phyloP scores from a whole-genome alignment of 2,888 invertebrate species.

The Thelaira solivaga region DNA sequence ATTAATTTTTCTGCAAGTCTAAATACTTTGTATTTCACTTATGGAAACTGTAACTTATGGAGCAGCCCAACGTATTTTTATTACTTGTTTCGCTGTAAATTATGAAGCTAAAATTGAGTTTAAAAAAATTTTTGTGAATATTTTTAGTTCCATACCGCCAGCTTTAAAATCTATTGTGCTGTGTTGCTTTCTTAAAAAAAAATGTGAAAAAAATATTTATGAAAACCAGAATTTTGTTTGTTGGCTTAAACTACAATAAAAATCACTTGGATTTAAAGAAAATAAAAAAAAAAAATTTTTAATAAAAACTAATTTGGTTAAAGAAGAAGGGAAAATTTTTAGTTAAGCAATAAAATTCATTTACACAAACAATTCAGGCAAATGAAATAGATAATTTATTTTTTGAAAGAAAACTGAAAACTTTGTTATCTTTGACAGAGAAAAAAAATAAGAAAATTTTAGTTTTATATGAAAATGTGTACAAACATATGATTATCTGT shows the following conservation, averaged over 20 bases:
- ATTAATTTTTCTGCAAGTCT: no score
- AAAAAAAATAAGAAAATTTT: neutral
- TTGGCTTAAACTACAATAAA: slow-evolving; percentile 25
- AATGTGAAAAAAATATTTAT: no score
- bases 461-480: neutral
- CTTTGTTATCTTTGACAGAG: slow-evolving; percentile 43
- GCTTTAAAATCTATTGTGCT: no score
- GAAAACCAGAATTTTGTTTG: neutral
- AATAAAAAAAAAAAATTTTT: neutral
- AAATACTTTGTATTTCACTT: no score
- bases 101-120: no score
- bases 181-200: no score
- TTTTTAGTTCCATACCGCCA: no score
- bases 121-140: no score
- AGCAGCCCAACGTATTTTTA: no score
- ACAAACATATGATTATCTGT: neutral
- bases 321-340: neutral
- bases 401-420: slow-evolving; percentile 12
- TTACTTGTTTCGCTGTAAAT: no score
- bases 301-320: slow-evolving; percentile 48
- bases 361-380: neutral
- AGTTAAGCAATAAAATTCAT: slow-evolving; percentile 8
- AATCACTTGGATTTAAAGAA: slow-evolving; percentile 11
- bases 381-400: slow-evolving; percentile 37
- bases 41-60: no score